phyloP scores from a whole-genome alignment of 2,888 invertebrate genomes.

The Epinotia brunnichana region DNA sequence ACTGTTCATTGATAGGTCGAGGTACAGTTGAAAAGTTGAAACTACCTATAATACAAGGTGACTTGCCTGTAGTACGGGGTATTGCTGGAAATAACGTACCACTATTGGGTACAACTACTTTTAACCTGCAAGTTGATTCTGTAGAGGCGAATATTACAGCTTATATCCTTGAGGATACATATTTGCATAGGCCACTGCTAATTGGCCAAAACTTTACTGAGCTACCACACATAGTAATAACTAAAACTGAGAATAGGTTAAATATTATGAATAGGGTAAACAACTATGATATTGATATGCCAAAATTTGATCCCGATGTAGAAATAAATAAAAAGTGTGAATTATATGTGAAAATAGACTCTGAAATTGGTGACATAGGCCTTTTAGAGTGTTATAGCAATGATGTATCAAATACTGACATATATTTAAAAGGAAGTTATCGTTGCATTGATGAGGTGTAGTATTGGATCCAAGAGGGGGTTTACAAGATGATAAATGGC shows the following conservation, averaged over 20 bases:
- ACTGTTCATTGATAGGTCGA: slow-evolving; percentile 20
- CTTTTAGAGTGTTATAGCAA: not conserved
- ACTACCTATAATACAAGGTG: not conserved
- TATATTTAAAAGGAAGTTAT: slow-evolving; percentile 23
- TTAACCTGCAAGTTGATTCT: not conserved
- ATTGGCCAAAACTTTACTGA: slow-evolving; percentile 16
- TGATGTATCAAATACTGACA: not conserved
- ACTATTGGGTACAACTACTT: not conserved
- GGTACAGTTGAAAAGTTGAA: slow-evolving; percentile 8
- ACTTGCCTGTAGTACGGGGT: not conserved
- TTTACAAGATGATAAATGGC: slow-evolving; percentile 7
- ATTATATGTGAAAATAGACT: slow-evolving; percentile 3
- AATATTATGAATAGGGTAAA: slow-evolving; percentile 4
- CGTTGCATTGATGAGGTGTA: slow-evolving; percentile 10
- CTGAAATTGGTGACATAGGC: slow-evolving; percentile 14
- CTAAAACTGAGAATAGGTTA: slow-evolving; percentile 19
- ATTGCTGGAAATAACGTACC: not conserved
- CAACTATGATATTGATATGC: not conserved
- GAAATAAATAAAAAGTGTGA: not conserved
- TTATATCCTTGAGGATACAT: slow-evolving; percentile 4
- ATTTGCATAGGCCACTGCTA: slow-evolving; percentile 13
- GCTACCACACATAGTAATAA: slow-evolving; percentile 19
- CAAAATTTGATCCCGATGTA: not conserved
- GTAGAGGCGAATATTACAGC: slow-evolving; percentile 5
- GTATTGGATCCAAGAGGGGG: slow-evolving; percentile 20